These are phyloP conservation scores for Piezodorus guildinii DNA, from an alignment of 1,140 invertebrate genomes.

Conservation along the genomic window DNA sequence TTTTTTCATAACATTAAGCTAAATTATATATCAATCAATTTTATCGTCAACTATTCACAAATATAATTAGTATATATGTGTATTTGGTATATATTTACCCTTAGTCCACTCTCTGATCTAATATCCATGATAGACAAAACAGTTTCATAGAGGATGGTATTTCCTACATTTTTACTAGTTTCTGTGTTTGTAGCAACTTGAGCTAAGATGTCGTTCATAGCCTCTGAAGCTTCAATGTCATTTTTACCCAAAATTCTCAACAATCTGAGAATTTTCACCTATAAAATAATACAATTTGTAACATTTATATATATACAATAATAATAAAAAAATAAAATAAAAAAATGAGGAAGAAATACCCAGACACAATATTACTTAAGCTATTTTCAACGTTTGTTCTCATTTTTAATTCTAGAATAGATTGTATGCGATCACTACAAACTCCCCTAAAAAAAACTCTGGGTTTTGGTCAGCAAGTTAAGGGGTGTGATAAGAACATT, in stretches of 20 bases:
- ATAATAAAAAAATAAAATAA: neutral
- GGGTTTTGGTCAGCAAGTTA: too few relatives aligned
- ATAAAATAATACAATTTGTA: conserved; percentile 23
- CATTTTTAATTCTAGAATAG: too few relatives aligned
- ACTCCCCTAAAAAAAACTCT: too few relatives aligned
- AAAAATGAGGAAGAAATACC: neutral
- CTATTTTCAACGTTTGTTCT: too few relatives aligned
- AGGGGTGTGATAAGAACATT: too few relatives aligned
- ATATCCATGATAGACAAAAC: conserved; percentile 98
- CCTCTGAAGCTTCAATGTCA: conserved; percentile 92
- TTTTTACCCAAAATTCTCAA: conserved; percentile 89
- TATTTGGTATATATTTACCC: conserved; percentile 46
- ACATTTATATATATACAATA: conserved; percentile 14
- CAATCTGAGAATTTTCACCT: conserved; percentile 93
- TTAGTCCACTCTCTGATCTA: conserved; percentile 83
- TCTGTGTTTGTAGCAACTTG: conserved; percentile 98
- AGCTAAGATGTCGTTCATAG: conserved; percentile 99
- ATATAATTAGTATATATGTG: too few relatives aligned
- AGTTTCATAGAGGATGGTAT: conserved; percentile 95
- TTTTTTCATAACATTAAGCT: too few relatives aligned
- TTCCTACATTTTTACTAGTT: conserved; percentile 96
- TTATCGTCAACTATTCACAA: too few relatives aligned
- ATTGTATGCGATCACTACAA: too few relatives aligned
- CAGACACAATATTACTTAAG: too few relatives aligned
- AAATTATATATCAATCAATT: too few relatives aligned